phyloP scores from a whole-genome alignment of 2,113 vertebrate genomes.

The Helogale parvula region DNA sequence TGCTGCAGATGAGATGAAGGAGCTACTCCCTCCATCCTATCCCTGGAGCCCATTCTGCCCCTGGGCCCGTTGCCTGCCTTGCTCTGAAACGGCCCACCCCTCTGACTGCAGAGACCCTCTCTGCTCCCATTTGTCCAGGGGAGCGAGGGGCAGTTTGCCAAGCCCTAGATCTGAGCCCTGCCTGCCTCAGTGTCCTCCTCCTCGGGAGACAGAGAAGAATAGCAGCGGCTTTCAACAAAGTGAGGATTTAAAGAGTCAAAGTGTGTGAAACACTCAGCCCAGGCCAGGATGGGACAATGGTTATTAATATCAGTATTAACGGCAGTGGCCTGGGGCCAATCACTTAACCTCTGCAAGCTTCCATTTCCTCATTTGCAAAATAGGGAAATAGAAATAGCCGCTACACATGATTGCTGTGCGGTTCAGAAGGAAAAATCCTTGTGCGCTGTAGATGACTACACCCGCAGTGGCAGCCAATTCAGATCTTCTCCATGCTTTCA shows the following conservation, averaged over 20 bases:
- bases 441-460: background rate
- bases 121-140: background rate
- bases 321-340: background rate
- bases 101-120: background rate
- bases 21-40: background rate
- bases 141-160: no score
- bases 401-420: background rate
- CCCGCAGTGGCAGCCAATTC: background rate
- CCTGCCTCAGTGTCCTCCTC: background rate
- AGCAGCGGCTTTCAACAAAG: background rate
- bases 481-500: background rate
- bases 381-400: slow-evolving; percentile 54
- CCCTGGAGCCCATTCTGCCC: background rate
- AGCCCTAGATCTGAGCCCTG: background rate
- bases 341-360: slow-evolving; percentile 24
- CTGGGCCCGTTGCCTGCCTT: background rate
- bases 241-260: background rate
- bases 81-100: background rate
- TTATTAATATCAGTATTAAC: background rate
- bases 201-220: background rate
- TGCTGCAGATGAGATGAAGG: background rate
- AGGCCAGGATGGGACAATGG: background rate
- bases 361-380: slow-evolving; percentile 55
- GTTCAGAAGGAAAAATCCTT: slow-evolving; percentile 17
- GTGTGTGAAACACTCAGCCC: background rate